Percentiles rank a stretch among this genome's conserved stretches.
Conservation (phyloP, 1,140 invertebrate species). For the Euschistus heros region DNA sequence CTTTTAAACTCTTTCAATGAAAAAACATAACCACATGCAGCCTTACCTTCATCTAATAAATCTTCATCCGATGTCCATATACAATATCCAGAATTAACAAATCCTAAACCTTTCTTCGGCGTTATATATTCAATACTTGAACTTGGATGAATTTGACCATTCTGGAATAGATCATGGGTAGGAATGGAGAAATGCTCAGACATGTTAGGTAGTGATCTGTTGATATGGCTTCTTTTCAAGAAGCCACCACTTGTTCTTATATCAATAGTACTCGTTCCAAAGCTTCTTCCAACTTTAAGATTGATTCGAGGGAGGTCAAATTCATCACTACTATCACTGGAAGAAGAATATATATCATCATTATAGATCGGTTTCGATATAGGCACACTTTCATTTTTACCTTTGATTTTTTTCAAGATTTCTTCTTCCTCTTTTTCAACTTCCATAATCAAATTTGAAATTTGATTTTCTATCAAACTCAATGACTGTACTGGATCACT, state of each 20-base stretch:
- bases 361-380: conserved; percentile 20
- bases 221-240: conserved; percentile 5
- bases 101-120: conserved; percentile 15
- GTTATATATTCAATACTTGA: conserved; percentile 29
- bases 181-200: conserved; percentile 14
- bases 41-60: conserved; percentile 11
- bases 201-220: conserved; percentile 26
- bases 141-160: conserved; percentile 1
- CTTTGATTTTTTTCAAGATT: conserved; percentile 5
- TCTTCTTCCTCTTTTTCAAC: conserved; percentile 30
- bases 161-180: neutral
- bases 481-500: conserved; percentile 9
- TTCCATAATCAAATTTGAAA: conserved; percentile 28
- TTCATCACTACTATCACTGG: conserved; percentile 34
- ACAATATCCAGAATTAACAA: conserved; percentile 28
- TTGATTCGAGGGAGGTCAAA: conserved; percentile 23
- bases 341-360: neutral
- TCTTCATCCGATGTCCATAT: conserved; percentile 23
- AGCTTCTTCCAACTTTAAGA: conserved; percentile 2
- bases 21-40: conserved; percentile 1
- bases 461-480: conserved; percentile 27
- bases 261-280: conserved; percentile 20
- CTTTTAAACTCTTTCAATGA: too few species aligned
- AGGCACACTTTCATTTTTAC: conserved; percentile 17
- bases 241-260: conserved; percentile 6